Conservation (phyloP, 2,888 invertebrate genomes). For the Carcina quercana region DNA sequence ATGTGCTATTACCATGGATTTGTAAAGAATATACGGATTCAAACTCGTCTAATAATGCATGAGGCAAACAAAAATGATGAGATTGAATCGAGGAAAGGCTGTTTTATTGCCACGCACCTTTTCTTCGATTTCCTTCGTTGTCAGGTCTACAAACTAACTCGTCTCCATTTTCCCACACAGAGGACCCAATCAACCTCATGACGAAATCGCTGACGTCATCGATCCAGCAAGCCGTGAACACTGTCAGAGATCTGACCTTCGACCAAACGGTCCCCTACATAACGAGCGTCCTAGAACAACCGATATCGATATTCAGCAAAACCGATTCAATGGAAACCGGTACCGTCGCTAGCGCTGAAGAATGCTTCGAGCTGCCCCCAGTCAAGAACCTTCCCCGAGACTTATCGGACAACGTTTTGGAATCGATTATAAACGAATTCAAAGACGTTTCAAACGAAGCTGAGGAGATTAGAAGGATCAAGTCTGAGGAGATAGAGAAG, state of each 20-base stretch:
- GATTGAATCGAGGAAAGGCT: too few species aligned
- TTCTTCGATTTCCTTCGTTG: too few species aligned
- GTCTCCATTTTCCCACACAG: slow-evolving; percentile 34
- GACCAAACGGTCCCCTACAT: slow-evolving; percentile 59
- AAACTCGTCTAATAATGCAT: too few species aligned
- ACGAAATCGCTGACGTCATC: slow-evolving; percentile 59
- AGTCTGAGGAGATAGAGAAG: slow-evolving; percentile 46
- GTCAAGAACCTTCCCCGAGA: slow-evolving; percentile 66
- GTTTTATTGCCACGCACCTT: too few species aligned
- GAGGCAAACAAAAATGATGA: too few species aligned
- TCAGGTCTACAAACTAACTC: too few species aligned
- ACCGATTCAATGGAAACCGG: slow-evolving; percentile 44
- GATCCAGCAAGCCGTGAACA: slow-evolving; percentile 59
- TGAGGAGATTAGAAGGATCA: slow-evolving; percentile 42
- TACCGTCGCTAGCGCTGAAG: slow-evolving; percentile 77
- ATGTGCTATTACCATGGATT: too few species aligned
- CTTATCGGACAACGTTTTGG: slow-evolving; percentile 52
- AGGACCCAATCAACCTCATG: slow-evolving; percentile 52
- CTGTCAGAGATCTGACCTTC: slow-evolving; percentile 52
- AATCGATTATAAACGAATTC: slow-evolving; percentile 61
- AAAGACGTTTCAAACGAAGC: slow-evolving; percentile 46
- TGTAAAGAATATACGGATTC: too few species aligned
- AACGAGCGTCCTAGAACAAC: slow-evolving; percentile 55
- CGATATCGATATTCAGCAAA: slow-evolving; percentile 47
- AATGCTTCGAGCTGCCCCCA: slow-evolving; percentile 82